A percentile compares a stretch with the other conserved stretches of the same genome.
phyloP scores from a whole-genome alignment of 2,113 vertebrate genomes.

The Centrocercus urophasianus region DNA sequence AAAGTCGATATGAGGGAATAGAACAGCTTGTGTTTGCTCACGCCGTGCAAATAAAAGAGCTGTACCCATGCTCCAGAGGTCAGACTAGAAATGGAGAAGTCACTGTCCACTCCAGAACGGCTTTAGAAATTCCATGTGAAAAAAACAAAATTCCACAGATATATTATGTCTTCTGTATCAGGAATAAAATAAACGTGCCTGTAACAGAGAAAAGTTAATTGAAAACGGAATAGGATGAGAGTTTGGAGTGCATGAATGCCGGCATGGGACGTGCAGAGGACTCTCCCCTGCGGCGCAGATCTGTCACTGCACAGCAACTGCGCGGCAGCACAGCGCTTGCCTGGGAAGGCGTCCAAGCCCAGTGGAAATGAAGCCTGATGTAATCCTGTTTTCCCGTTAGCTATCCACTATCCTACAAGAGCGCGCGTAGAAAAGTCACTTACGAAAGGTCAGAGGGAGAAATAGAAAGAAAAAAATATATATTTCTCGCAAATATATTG shows the following conservation, averaged over 20 bases:
- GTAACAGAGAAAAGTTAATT: neutral
- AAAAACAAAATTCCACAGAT: neutral
- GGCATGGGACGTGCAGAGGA: conserved; percentile 19
- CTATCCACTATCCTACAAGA: accelerated
- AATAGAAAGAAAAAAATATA: neutral
- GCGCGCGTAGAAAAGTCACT: neutral
- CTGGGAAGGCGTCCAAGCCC: neutral
- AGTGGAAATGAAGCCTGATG: neutral
- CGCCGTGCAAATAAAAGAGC: neutral
- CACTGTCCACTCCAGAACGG: neutral
- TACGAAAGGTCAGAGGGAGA: neutral
- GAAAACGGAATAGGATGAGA: neutral
- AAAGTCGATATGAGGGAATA: neutral
- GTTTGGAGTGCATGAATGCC: neutral
- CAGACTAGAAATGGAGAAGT: neutral
- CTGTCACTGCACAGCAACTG: conserved; percentile 23
- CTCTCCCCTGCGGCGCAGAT: conserved; percentile 64
- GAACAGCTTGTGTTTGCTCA: neutral
- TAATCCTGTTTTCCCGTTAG: neutral
- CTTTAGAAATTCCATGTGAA: neutral
- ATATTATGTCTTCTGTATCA: neutral
- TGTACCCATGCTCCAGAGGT: neutral
- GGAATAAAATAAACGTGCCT: neutral
- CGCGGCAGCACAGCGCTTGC: neutral
- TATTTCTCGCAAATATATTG: neutral